Conservation (phyloP, 2,888 invertebrate species). For the Hydroisotoma schaefferi region DNA sequence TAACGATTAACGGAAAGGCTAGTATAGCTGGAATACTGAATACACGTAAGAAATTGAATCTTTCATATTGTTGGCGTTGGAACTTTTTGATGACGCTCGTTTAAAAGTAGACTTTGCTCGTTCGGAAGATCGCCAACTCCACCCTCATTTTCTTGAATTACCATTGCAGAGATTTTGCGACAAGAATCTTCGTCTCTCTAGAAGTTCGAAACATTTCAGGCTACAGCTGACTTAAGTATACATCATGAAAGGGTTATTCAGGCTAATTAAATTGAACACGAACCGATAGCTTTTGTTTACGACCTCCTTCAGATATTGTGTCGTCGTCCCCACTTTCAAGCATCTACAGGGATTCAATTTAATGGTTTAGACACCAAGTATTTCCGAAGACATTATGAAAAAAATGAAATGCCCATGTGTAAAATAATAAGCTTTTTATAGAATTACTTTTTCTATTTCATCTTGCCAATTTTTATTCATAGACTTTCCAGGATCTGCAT, state of each 20-base stretch:
- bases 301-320: neutral
- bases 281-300: neutral
- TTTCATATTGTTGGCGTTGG: too few species aligned
- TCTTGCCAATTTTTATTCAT: conserved; percentile 67
- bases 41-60: neutral
- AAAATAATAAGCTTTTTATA: too few species aligned
- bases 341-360: conserved; percentile 15
- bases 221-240: too few species aligned
- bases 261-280: neutral
- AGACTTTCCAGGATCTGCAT: conserved; percentile 59
- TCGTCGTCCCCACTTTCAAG: conserved; percentile 27
- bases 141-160: neutral
- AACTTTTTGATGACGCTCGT: neutral
- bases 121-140: conserved; percentile 4
- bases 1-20: too few species aligned
- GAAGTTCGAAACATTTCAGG: neutral
- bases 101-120: conserved; percentile 8
- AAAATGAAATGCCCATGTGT: too few species aligned
- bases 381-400: too few species aligned
- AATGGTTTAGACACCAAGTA: too few species aligned
- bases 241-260: neutral
- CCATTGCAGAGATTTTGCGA: neutral
- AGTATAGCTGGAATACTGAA: neutral
- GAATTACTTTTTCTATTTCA: conserved; percentile 55
- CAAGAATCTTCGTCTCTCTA: neutral